A percentile compares a stretch with the other conserved stretches of the same genome.
phyloP scores from a whole-genome alignment of 1,140 invertebrate genomes.

The Ridgeia piscesae region DNA sequence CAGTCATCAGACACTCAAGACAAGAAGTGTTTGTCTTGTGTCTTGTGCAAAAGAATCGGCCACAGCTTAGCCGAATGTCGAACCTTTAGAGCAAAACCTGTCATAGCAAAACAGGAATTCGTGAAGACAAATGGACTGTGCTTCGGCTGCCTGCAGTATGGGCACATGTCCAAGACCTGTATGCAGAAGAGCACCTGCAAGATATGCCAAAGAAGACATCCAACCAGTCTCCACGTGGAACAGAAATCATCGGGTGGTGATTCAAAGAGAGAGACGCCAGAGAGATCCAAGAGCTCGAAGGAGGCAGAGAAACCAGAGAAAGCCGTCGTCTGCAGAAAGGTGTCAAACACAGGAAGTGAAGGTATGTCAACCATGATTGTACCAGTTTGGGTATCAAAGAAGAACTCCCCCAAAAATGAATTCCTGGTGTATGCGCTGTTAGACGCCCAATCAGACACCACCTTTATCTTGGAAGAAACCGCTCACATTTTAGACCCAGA shows the following conservation, averaged over 20 bases:
- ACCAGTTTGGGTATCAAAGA: conserved; percentile 13
- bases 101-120: no score
- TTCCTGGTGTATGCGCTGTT: conserved; percentile 16
- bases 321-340: conserved; percentile 3
- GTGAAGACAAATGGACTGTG: no score
- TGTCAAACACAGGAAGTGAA: conserved; percentile 17
- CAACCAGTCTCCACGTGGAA: no score
- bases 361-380: conserved; percentile 16
- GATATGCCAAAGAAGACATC: no score
- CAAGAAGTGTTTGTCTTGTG: no score
- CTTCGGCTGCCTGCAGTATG: no score
- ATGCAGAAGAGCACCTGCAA: no score
- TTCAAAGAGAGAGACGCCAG: background rate
- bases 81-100: no score
- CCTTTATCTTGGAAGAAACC: conserved; percentile 14
- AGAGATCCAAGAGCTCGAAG: background rate
- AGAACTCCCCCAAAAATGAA: conserved; percentile 9
- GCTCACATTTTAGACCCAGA: background rate
- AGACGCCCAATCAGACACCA: background rate
- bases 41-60: no score
- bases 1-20: no score
- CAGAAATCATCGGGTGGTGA: background rate
- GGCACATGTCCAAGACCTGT: no score
- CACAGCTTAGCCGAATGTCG: no score
- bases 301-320: background rate